phyloP scores from a whole-genome alignment of 23 tunicate species.

The Ascidia mentula region DNA sequence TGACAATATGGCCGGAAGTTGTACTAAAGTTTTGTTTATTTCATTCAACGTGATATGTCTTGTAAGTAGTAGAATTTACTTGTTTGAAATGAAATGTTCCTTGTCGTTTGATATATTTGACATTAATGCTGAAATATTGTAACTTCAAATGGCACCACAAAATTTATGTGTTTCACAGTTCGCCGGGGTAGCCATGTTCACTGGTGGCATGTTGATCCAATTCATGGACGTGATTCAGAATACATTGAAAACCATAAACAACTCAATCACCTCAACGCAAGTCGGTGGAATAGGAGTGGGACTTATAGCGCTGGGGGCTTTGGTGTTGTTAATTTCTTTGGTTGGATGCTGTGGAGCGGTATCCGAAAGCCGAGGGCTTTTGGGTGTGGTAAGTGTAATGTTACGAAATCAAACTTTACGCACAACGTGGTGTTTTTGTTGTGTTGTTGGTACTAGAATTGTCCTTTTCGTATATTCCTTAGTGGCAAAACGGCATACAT shows the following conservation, averaged over 20 bases:
- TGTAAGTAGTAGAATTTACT: neutral
- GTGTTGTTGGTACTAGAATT: too few species aligned
- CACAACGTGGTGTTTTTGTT: too few species aligned
- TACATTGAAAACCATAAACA: conserved; percentile 20
- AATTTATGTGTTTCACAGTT: too few species aligned
- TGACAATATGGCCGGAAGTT: neutral
- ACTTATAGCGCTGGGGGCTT: conserved; percentile 45
- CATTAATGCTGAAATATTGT: too few species aligned
- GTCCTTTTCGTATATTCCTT: too few species aligned
- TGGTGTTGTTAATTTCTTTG: conserved; percentile 42
- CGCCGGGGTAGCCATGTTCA: conserved; percentile 43
- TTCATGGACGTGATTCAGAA: conserved; percentile 7
- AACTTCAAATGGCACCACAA: too few species aligned
- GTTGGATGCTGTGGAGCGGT: conserved; percentile 78
- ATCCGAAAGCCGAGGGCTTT: conserved; percentile 52
- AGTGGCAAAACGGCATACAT: too few species aligned
- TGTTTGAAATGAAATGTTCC: too few species aligned
- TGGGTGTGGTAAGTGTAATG: conserved; percentile 54
- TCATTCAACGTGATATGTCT: neutral
- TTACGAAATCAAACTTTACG: too few species aligned
- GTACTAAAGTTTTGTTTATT: neutral
- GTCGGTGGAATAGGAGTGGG: conserved; percentile 41
- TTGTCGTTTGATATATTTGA: too few species aligned
- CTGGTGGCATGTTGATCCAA: conserved; percentile 49
- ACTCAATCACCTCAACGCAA: conserved; percentile 22